Evolutionary conservation across 1,140 invertebrate genomes (phyloP), one percentile per base, ranked within the genome.

Genomic region (Pseudomyrmex concolor): DNA sequence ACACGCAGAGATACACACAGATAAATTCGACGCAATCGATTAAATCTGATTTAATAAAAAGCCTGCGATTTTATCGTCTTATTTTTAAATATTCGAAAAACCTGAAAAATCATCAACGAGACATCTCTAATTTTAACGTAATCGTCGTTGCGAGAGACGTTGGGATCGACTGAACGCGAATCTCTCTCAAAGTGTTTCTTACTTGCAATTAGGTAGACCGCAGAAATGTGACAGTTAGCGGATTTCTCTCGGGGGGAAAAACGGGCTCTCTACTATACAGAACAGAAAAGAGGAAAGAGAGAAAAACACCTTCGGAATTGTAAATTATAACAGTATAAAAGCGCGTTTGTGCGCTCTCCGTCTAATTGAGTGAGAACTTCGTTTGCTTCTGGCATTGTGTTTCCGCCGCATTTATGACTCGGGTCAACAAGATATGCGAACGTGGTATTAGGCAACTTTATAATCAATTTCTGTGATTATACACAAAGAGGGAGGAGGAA

Each of bases 291-390:
- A 34, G 7, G 34, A 34, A 34, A 34, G 5, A 34, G 34, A 34
- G 34, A 34, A 0, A 34, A 34, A 51, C 12, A 51, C 13, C 66
- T 68, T 68, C 48, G 66, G 19, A 68, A 15, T 50, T 68, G 22
- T 68, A 51, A 67, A 67, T 67, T 54, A 51, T 68, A 68, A 68
- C 66, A 68, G 66, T 68, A 68, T 15, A 68, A 34, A 34, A 34
- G 34, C 34, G 34, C 19, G 10, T 8, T 17, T 19, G n/a, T 34
- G 34, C 34, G 34, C 34, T 34, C 34, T 34, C 17, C 13, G 66
- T 68, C 19, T 68, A 68, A 67, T 67, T 51, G 48, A 51, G 66
- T 68, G 66, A 43, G 66, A 68, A 54, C 66, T 7, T 7, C 12
- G 48, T 51, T 15, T 68, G 45, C 50, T 68, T 13, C 48, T 51